These are phyloP conservation scores for Diaperis boleti DNA, from an alignment of 2,888 invertebrate genomes.

Conservation along the genomic window DNA sequence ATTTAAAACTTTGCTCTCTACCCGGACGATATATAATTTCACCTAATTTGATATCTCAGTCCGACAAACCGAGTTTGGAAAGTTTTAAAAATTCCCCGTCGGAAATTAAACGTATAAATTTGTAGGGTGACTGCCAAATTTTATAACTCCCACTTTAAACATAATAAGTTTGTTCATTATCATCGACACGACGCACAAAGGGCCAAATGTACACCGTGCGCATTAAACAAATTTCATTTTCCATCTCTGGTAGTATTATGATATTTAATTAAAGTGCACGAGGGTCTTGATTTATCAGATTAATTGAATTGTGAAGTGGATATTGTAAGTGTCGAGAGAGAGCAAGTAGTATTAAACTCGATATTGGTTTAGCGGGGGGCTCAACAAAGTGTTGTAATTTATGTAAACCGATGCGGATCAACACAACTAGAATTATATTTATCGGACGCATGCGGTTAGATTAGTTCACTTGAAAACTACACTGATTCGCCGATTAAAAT, in stretches of 20 bases:
- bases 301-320: slow-evolving; percentile 47
- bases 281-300: slow-evolving; percentile 44
- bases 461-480: slow-evolving; percentile 11
- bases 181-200: slow-evolving; percentile 21
- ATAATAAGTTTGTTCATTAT: slow-evolving; percentile 21
- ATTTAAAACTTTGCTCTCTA: slow-evolving; percentile 40
- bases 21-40: slow-evolving; percentile 35
- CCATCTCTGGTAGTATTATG: slow-evolving; percentile 34
- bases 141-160: slow-evolving; percentile 20
- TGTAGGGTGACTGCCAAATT: slow-evolving; percentile 23
- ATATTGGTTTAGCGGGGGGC: slow-evolving; percentile 29
- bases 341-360: slow-evolving; percentile 33
- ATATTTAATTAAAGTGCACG: slow-evolving; percentile 43
- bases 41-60: slow-evolving; percentile 38
- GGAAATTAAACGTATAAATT: slow-evolving; percentile 57
- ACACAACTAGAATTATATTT: slow-evolving; percentile 19
- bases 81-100: slow-evolving; percentile 51
- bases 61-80: slow-evolving; percentile 42
- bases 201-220: slow-evolving; percentile 27
- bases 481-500: slow-evolving; percentile 21
- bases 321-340: slow-evolving; percentile 43
- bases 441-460: slow-evolving; percentile 29
- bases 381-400: slow-evolving; percentile 35
- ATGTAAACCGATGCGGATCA: slow-evolving; percentile 30
- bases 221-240: slow-evolving; percentile 39